phyloP scores from a whole-genome alignment of 2,888 invertebrate species.

The Eurytoma californica region DNA sequence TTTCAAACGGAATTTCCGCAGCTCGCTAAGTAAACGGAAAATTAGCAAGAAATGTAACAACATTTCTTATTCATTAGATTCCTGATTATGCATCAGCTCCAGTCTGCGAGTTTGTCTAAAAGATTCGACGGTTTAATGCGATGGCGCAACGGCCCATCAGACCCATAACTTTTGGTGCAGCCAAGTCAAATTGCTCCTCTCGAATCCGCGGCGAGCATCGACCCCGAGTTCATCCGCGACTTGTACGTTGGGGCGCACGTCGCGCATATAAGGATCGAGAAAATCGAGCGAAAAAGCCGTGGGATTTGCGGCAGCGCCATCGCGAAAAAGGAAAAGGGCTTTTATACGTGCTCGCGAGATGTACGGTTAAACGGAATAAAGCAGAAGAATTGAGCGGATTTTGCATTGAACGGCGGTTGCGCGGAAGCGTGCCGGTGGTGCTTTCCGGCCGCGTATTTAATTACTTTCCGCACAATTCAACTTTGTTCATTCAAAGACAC shows the following conservation, averaged over 20 bases:
- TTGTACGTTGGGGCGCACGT: neutral
- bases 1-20: neutral
- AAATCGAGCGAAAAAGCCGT: conserved; percentile 39
- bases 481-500: no score
- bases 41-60: neutral
- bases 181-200: conserved; percentile 42
- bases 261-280: conserved; percentile 4
- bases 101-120: conserved; percentile 22
- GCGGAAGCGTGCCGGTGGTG: neutral
- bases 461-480: conserved; percentile 55
- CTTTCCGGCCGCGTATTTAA: conserved; percentile 39
- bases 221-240: neutral
- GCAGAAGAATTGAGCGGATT: neutral
- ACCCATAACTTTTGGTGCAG: conserved; percentile 50
- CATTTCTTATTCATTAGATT: conserved; percentile 15
- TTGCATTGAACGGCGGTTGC: neutral
- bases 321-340: no score
- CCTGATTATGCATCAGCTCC: neutral
- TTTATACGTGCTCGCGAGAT: neutral
- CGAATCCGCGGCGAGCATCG: conserved; percentile 5
- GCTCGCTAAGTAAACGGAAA: no score
- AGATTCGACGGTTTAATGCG: conserved; percentile 36
- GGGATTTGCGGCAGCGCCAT: conserved; percentile 3
- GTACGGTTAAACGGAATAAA: no score
- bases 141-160: no score